Base-by-base conservation (phyloP, 2,888 invertebrate species). In the Catocala sponsa region DNA sequence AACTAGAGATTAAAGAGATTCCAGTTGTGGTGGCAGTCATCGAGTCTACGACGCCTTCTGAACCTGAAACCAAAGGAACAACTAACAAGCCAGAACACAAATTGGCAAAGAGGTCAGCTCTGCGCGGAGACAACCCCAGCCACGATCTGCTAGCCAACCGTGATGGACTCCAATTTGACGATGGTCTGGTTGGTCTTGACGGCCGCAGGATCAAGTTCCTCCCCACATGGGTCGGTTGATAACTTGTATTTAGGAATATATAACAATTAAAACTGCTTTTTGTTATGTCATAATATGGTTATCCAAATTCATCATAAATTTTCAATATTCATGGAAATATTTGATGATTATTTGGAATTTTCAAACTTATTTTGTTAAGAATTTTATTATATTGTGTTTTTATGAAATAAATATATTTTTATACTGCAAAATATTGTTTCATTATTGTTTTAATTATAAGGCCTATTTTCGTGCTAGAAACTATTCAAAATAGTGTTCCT, bases 141-240 rank as follows among this genome's bases (percentile, higher is more conserved):
- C 89, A 88, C 61, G 93, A 92, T 59, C 76, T 94, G 25, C 68
- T 94, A 51, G 86, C 87, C n/a, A 84, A 88, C 54, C 81, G 85
- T n/a, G 92, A 94, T 6, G 87, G 84, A 4, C 76, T 85, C 2
- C 76, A 85, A 12, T 85, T 84, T 49, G 91, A 91, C 44, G 85
- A 85, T 46, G 86, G 86, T 1, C 65, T 89, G 7, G 79, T 86
- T 0, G 85, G 87, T 63, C 61, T 93, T 0, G 91, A 82, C 47
- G 91, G 91, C 6, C 85, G 94, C 61, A 91, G 91, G 78, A 94
- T 94, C 48, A 94, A 91, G 77, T 90, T 92, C 62, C 81, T 94
- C 9, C 94, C 94, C 2, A 85, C 92, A 6, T 94, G 91, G 91
- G 81, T 87, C 46, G 94, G 94, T 54, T 91, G 87, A 87, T 4